Evolutionary conservation across 2,888 invertebrate genomes (phyloP).

Genomic region (Calameuta idolon): DNA sequence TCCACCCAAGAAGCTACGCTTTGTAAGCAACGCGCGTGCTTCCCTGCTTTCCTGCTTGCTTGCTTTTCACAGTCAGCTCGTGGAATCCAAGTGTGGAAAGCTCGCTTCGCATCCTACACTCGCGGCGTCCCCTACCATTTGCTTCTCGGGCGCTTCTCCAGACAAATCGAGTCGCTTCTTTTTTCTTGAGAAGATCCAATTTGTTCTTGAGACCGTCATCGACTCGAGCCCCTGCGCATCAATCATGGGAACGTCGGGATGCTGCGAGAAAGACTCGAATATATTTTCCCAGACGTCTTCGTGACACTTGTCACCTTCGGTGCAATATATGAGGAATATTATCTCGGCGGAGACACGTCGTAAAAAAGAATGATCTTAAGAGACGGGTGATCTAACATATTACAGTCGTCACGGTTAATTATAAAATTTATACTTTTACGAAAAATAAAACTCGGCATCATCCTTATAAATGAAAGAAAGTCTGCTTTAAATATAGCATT

Average conservation of each 20-base stretch:
- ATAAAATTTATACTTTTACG: too few relatives aligned
- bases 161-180: constrained; percentile 31
- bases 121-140: constrained; percentile 13
- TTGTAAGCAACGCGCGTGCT: neutral
- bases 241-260: constrained; percentile 30
- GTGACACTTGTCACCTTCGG: too few relatives aligned
- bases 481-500: too few relatives aligned
- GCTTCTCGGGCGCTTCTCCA: constrained; percentile 15
- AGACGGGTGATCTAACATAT: too few relatives aligned
- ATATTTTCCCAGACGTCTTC: neutral
- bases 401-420: too few relatives aligned
- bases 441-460: too few relatives aligned
- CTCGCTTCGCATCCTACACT: constrained; percentile 15
- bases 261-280: constrained; percentile 10
- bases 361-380: too few relatives aligned
- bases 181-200: constrained; percentile 35
- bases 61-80: constrained; percentile 1
- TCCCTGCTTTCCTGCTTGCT: neutral
- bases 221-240: constrained; percentile 31
- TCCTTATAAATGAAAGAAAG: too few relatives aligned
- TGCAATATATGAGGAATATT: too few relatives aligned
- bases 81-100: constrained; percentile 35
- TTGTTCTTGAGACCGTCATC: constrained; percentile 36
- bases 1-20: neutral
- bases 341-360: too few relatives aligned